Conservation (phyloP, 2,113 vertebrate genomes). For the Poeciliopsis prolifica region DNA sequence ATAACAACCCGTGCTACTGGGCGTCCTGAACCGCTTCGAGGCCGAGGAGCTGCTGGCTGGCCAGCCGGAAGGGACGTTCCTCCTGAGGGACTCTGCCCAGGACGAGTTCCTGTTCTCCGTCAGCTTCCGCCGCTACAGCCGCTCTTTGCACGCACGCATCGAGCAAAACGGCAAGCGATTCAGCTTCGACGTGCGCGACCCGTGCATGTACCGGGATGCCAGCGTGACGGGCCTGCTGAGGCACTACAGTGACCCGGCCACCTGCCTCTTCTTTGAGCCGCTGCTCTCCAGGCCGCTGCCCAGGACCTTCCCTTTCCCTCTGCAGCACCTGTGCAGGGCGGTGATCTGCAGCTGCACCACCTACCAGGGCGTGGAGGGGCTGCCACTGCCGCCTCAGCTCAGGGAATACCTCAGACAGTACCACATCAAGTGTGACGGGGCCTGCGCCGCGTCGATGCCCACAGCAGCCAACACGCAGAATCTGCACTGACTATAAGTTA, state of each 20-base stretch:
- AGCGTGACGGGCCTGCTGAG: constrained; percentile 92
- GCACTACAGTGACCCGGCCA: constrained; percentile 94
- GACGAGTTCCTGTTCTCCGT: constrained; percentile 97
- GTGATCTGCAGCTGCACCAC: constrained; percentile 92
- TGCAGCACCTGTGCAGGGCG: constrained; percentile 93
- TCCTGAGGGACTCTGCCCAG: constrained; percentile 94
- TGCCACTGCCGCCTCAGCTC: constrained; percentile 88
- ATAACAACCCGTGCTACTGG: constrained; percentile 97
- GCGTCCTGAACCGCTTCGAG: constrained; percentile 93
- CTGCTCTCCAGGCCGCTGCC: constrained; percentile 91
- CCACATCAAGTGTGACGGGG: constrained; percentile 86
- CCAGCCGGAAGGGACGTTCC: constrained; percentile 94
- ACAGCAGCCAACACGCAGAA: background rate
- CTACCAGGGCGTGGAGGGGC: constrained; percentile 87
- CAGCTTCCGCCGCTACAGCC: constrained; percentile 96
- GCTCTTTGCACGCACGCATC: constrained; percentile 94
- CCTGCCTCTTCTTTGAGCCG: constrained; percentile 97
- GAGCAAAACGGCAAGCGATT: constrained; percentile 97
- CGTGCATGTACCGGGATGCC: constrained; percentile 93
- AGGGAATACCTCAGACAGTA: constrained; percentile 94
- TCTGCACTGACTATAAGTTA: background rate
- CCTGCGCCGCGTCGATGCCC: constrained; percentile 63
- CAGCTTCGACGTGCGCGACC: constrained; percentile 96
- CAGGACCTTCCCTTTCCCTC: constrained; percentile 91
- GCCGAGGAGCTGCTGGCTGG: constrained; percentile 95